phyloP scores from a whole-genome alignment of 2,113 vertebrate species.

The Pyrgilauda ruficollis region DNA sequence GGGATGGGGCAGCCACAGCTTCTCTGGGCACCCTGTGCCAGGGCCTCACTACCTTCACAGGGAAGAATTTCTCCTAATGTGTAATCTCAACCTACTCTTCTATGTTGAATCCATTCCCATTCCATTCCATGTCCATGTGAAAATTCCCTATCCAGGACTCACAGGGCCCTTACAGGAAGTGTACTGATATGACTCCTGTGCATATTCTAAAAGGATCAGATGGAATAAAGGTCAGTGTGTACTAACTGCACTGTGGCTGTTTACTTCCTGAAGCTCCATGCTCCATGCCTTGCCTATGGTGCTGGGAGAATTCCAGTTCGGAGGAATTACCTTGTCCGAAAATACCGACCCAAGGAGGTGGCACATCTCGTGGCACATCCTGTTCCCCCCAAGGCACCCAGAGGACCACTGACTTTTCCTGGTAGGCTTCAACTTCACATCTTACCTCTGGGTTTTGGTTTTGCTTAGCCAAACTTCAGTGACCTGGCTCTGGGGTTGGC shows the following conservation, averaged over 20 bases:
- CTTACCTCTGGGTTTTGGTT: not conserved
- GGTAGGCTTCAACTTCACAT: conserved; percentile 62
- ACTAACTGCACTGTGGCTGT: not conserved
- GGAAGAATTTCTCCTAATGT: not conserved
- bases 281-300: conserved; percentile 41
- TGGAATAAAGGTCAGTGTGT: not conserved
- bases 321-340: conserved; percentile 64
- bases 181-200: not conserved
- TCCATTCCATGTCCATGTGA: not conserved
- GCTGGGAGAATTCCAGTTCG: conserved; percentile 33
- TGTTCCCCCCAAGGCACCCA: not conserved
- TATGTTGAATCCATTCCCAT: not conserved
- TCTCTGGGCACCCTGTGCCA: not conserved
- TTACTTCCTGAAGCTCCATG: conserved; percentile 66
- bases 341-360: conserved; percentile 45
- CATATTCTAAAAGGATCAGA: not conserved
- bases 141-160: not conserved
- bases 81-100: not conserved
- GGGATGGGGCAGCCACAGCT: not conserved
- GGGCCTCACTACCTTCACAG: not conserved
- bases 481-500: not conserved
- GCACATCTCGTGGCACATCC: conserved; percentile 60
- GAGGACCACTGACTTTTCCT: conserved; percentile 61
- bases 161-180: not conserved
- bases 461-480: not conserved